Evolutionary conservation across 2,888 invertebrate genomes (phyloP).

Genomic region (Cacoxenus indagator): DNA sequence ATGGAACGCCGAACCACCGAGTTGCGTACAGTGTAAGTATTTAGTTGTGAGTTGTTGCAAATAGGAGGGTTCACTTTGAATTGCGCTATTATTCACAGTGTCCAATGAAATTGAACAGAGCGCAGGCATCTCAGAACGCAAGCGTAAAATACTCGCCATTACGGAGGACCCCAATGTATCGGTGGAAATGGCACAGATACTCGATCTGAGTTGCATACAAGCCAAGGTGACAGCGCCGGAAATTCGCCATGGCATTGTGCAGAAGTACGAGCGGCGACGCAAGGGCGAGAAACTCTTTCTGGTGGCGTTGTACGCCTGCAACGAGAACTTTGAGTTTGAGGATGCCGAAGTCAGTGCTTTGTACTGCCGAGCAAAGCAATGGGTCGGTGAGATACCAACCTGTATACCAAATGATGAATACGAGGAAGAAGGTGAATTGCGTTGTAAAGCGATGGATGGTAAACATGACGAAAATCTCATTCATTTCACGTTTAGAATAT

Average conservation of each 20-base stretch:
- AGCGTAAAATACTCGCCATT: slow-evolving; percentile 57
- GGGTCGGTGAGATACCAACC: slow-evolving; percentile 74
- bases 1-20: slow-evolving; percentile 67
- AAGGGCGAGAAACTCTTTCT: slow-evolving; percentile 72
- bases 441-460: slow-evolving; percentile 31
- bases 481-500: slow-evolving; percentile 32
- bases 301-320: slow-evolving; percentile 74
- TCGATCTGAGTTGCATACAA: slow-evolving; percentile 69
- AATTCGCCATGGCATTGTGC: slow-evolving; percentile 65
- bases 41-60: slow-evolving; percentile 10
- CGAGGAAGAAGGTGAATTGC: slow-evolving; percentile 40
- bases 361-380: slow-evolving; percentile 74
- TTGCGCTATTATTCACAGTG: background rate
- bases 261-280: slow-evolving; percentile 66
- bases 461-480: slow-evolving; percentile 8
- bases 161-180: slow-evolving; percentile 63
- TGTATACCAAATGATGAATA: slow-evolving; percentile 67
- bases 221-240: slow-evolving; percentile 67
- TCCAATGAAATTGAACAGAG: slow-evolving; percentile 41
- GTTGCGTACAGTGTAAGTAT: slow-evolving; percentile 46
- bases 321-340: slow-evolving; percentile 72
- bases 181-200: slow-evolving; percentile 50
- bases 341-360: slow-evolving; percentile 71
- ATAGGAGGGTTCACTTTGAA: background rate
- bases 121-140: slow-evolving; percentile 30